These are phyloP conservation scores for Dicrostonyx torquatus DNA, from an alignment of 2,797 vertebrate species.

Conservation along the genomic window DNA sequence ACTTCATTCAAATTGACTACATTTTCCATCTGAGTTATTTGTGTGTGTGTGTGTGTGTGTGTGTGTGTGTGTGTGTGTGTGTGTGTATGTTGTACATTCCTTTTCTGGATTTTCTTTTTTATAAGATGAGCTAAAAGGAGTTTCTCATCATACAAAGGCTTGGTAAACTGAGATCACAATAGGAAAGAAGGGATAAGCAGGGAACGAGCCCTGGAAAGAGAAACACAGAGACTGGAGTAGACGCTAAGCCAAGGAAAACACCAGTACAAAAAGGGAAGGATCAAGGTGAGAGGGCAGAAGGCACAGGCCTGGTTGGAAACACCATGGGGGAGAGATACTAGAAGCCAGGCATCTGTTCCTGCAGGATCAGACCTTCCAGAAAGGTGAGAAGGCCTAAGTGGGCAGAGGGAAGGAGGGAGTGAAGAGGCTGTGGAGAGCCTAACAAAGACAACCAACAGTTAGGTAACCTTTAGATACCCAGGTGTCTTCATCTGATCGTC, in stretches of 20 bases:
- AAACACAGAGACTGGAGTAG: conserved; percentile 75
- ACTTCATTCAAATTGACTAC: background rate
- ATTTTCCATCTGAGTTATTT: background rate
- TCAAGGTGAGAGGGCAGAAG: conserved; percentile 81
- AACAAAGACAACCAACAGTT: conserved; percentile 65
- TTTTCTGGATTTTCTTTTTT: background rate
- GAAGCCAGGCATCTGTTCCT: conserved; percentile 81
- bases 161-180: background rate
- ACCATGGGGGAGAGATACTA: conserved; percentile 65
- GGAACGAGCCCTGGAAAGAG: conserved; percentile 64
- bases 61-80: background rate
- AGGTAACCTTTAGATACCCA: conserved; percentile 9
- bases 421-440: conserved; percentile 52
- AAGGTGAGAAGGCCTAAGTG: conserved; percentile 74
- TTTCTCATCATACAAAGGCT: background rate
- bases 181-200: conserved; percentile 64
- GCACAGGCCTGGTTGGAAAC: conserved; percentile 27
- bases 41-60: background rate
- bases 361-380: conserved; percentile 64
- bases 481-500: conserved; percentile 70
- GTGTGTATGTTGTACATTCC: background rate
- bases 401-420: background rate
- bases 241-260: conserved; percentile 80
- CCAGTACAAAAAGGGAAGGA: conserved; percentile 81
- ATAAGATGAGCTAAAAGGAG: background rate